Evolutionary conservation across 2,113 vertebrate species (phyloP).

Genomic region (Percina caprodes): DNA sequence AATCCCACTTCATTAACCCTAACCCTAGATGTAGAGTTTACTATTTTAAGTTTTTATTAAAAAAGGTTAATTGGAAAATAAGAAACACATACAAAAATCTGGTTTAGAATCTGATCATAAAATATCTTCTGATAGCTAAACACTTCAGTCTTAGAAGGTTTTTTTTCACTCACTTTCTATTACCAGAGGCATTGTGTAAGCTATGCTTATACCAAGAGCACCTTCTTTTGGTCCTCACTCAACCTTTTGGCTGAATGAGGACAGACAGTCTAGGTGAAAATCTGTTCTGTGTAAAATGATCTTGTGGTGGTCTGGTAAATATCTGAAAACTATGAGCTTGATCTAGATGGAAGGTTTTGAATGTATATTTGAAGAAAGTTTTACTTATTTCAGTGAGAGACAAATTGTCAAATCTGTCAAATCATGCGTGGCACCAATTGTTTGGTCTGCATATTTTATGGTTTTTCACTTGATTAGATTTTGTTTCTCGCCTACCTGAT

Average conservation of each 20-base stretch:
- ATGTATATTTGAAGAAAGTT: background rate
- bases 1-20: background rate
- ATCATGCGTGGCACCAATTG: background rate
- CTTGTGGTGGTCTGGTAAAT: too few relatives aligned
- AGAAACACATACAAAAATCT: too few relatives aligned
- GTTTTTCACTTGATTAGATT: slow-evolving; percentile 16
- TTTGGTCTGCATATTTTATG: background rate
- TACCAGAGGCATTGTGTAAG: background rate
- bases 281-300: too few relatives aligned
- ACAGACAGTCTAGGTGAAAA: too few relatives aligned
- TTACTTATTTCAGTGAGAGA: background rate
- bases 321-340: background rate
- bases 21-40: too few relatives aligned
- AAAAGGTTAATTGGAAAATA: too few relatives aligned
- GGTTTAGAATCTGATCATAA: too few relatives aligned
- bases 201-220: background rate
- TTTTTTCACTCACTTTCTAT: background rate
- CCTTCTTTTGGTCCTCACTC: too few relatives aligned
- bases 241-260: too few relatives aligned
- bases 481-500: background rate
- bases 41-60: too few relatives aligned
- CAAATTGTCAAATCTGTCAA: background rate
- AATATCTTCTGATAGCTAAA: too few relatives aligned
- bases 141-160: too few relatives aligned
- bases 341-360: background rate